Percentiles rank a stretch among this genome's conserved stretches.
Conservation (phyloP, 1,140 invertebrate species). For the Colletes gigas region DNA sequence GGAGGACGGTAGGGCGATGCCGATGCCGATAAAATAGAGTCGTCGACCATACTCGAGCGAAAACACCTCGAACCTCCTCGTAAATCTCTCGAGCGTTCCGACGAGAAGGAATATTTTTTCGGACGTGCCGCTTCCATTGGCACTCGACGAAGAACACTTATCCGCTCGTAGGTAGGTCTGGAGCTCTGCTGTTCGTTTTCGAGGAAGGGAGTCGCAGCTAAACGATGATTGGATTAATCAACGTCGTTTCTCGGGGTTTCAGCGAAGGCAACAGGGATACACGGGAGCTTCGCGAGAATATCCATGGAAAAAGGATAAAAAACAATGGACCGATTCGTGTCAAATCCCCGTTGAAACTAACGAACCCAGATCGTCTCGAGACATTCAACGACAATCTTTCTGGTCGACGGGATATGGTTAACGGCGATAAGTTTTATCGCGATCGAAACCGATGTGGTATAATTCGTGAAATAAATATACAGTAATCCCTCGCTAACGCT, state of each 20-base stretch:
- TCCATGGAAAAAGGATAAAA: background rate
- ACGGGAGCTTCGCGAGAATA: background rate
- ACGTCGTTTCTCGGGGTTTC: conserved; percentile 23
- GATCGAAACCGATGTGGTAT: background rate
- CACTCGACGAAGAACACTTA: conserved; percentile 34
- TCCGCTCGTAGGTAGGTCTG: background rate
- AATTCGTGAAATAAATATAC: no score
- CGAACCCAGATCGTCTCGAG: background rate
- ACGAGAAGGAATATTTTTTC: conserved; percentile 52
- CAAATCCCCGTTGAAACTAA: background rate
- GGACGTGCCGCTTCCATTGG: background rate
- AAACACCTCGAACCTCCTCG: conserved; percentile 65
- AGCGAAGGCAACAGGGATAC: background rate
- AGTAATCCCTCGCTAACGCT: no score
- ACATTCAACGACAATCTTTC: background rate
- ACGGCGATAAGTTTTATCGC: no score
- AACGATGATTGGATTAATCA: conserved; percentile 50
- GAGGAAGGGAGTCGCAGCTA: background rate
- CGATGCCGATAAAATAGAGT: conserved; percentile 64
- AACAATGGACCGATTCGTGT: background rate
- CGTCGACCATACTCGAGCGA: conserved; percentile 56
- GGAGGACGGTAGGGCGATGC: background rate
- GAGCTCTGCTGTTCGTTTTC: background rate
- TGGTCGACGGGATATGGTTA: background rate
- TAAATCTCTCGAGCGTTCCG: conserved; percentile 68